Evolutionary conservation across 2,797 vertebrate species (phyloP).

Genomic region (Sebastes elongatus): DNA sequence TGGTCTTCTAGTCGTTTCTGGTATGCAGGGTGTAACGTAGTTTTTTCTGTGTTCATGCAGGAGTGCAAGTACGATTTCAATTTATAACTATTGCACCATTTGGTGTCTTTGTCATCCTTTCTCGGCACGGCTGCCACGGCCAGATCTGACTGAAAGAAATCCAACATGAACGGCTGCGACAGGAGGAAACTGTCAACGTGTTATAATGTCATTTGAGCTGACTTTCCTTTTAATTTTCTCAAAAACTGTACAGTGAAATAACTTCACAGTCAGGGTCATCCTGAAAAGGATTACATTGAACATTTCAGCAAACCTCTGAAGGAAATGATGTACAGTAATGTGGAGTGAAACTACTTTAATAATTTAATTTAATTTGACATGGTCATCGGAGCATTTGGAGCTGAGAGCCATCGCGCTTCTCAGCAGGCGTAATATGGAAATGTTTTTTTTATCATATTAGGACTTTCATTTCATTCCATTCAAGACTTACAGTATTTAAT

Average conservation of each 20-base stretch:
- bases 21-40: no score
- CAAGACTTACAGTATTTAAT: neutral
- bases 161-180: neutral
- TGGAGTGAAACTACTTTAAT: neutral
- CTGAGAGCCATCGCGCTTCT: neutral
- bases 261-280: neutral
- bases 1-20: neutral
- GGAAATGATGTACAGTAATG: neutral
- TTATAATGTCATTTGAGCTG: neutral
- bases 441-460: neutral
- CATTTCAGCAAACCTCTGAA: neutral
- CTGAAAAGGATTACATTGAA: neutral
- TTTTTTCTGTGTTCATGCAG: no score
- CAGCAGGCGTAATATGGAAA: neutral
- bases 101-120: neutral
- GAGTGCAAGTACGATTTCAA: no score
- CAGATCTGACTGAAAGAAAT: neutral
- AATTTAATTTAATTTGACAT: neutral
- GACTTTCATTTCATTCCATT: neutral
- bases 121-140: neutral
- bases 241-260: neutral
- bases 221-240: neutral
- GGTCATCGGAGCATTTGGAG: neutral
- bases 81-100: no score
- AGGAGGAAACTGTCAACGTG: neutral